Evolutionary conservation across 2,113 vertebrate species (phyloP), one percentile per base, ranked within the genome.

Genomic region (Gambusia affinis): DNA sequence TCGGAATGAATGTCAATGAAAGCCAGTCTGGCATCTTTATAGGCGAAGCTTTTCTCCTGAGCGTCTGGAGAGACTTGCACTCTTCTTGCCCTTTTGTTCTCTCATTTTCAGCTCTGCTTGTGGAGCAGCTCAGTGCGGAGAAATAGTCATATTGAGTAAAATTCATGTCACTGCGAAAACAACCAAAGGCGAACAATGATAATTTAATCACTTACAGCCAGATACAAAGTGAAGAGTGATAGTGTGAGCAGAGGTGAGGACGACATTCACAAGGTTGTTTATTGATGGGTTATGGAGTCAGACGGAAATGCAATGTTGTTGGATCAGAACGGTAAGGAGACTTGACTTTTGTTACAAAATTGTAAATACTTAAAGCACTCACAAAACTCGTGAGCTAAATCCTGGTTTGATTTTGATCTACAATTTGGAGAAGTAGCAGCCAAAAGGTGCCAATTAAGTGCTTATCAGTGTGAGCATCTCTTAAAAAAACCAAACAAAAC

Each of bases 11-110:
- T 76, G 77, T 81, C 73, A 69, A 68, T 22, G 64, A 60, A 61
- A 76, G 79, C 63, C 42, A 66, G 78, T 33, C 73, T 60, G 62
- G 76, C 76, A 76, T 86, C 79, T 84, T 84, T 78, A 69, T 69
- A 67, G 84, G 75, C 51, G 7, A n/a, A 2, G 19, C 66, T 72
- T 72, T 37, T 64, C 73, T 76, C 69, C 29, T 67, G 37, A 60
- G 37, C 33, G 29, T 67, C 66, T 74, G 22, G 5, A 62, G 64
- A 71, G 78, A 75, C 75, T 22, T 17, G 57, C 4, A 8, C 67
- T 77, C 79, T 10, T 63, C 61, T 37, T 70, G 67, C 14, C 78
- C 83, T 79, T 79, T 75, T 67, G 66, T 78, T 66, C 74, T 28
- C 12, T 12, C 15, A n/a, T 72, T 73, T 76, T 51, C 51, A 71